Evolutionary conservation across 2,113 vertebrate species (phyloP), one percentile per base, ranked within the genome.

Genomic region (Podarcis muralis): DNA sequence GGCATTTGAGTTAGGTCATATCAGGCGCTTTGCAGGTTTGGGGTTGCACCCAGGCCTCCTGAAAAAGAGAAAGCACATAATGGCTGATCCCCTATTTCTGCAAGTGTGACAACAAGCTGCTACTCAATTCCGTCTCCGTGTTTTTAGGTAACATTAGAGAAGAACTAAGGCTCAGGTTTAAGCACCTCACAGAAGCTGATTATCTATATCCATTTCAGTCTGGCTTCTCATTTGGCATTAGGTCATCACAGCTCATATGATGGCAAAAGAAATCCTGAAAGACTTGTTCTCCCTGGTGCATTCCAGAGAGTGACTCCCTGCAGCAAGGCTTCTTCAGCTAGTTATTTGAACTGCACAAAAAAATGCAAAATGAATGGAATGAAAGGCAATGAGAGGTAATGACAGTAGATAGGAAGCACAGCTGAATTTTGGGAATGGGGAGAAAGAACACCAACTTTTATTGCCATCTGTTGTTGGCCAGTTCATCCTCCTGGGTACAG

Each of bases 141-240:
- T 93, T 94, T 93, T 93, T 78, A 87, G 87, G 81, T 92, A 83
- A 80, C 91, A 87, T 84, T 77, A 66, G 81, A 89, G 81, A 37
- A 89, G 89, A 94, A 93, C 65, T 91, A 91, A 91, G 83, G 85
- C 80, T 9, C 84, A 89, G 37, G 87, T 96, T 94, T 81, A 90
- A 91, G 89, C 59, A 37, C 88, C 87, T 93, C 87, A 81, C 79
- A 90, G 85, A 92, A 91, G 74, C 83, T 92, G 91, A 87, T 59
- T 84, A 84, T 84, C 20, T 75, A 59, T 23, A 75, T 59, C 48
- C 68, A 84, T 85, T 75, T 85, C 83, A 85, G 71, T 75, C 71
- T 75, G 71, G 48, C n/a, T 35, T 85, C n/a, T 25, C 71, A 22
- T 37, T 85, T 85, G 59, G 32, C 48, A 74, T 57, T 59, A 37